Conservation (phyloP, 2,113 vertebrate genomes). For the Hypomesus transpacificus region DNA sequence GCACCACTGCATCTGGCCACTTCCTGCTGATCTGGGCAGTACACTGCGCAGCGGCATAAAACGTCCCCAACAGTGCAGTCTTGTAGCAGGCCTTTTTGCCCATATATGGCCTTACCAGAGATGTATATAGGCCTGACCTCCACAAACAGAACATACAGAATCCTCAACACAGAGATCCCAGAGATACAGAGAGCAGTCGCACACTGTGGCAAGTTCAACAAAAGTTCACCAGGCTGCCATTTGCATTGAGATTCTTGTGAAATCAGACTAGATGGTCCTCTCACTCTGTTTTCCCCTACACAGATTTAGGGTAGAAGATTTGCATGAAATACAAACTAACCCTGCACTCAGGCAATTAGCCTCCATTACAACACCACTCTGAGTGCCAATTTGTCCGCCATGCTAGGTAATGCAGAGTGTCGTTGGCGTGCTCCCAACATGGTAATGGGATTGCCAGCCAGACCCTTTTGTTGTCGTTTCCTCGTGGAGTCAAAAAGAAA, state of each 20-base stretch:
- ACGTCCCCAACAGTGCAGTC: background rate
- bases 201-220: too few species aligned
- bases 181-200: too few species aligned
- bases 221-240: too few species aligned
- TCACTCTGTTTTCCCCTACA: background rate
- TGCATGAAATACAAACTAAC: slow-evolving; percentile 69
- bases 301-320: slow-evolving; percentile 41
- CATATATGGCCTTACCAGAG: too few species aligned
- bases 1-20: slow-evolving; percentile 1
- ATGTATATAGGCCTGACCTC: too few species aligned
- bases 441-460: slow-evolving; percentile 63
- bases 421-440: slow-evolving; percentile 69
- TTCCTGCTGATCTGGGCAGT: slow-evolving; percentile 1
- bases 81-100: too few species aligned
- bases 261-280: background rate
- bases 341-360: slow-evolving; percentile 75
- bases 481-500: slow-evolving; percentile 43
- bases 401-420: slow-evolving; percentile 67
- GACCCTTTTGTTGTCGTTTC: slow-evolving; percentile 67
- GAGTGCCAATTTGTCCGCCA: slow-evolving; percentile 73
- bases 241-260: too few species aligned
- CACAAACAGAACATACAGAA: too few species aligned
- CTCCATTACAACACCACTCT: slow-evolving; percentile 65
- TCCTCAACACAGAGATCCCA: too few species aligned
- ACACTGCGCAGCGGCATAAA: background rate